Evolutionary conservation across 2,113 vertebrate genomes (phyloP).

Genomic region (Neodon shergylaensis): DNA sequence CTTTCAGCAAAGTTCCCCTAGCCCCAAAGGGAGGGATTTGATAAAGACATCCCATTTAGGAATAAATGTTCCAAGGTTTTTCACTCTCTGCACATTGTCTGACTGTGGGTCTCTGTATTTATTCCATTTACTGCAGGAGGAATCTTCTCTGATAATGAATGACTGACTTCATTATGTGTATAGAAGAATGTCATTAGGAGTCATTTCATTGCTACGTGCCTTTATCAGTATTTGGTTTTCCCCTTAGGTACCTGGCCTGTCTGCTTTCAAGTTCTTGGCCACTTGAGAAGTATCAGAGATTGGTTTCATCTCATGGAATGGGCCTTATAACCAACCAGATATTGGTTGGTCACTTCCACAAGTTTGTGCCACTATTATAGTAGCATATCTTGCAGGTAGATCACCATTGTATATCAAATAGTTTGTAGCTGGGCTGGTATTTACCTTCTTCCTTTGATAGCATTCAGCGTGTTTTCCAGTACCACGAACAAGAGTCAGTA

Average conservation of each 20-base stretch:
- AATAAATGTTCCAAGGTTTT: neutral
- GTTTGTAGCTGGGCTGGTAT: neutral
- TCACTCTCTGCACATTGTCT: neutral
- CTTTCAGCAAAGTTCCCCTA: neutral
- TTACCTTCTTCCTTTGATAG: neutral
- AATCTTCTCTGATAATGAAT: neutral
- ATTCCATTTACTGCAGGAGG: neutral
- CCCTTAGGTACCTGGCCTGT: neutral
- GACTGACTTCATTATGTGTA: neutral
- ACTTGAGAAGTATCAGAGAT: neutral
- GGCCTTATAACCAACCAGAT: neutral
- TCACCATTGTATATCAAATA: neutral
- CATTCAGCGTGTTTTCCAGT: neutral
- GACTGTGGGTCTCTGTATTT: neutral
- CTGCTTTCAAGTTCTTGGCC: neutral
- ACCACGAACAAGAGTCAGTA: neutral
- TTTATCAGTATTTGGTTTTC: neutral
- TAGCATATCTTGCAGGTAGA: neutral
- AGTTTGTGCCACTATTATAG: neutral
- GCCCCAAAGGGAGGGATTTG: too few species aligned
- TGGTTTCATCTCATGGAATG: neutral
- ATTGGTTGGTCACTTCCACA: neutral
- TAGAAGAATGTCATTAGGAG: neutral
- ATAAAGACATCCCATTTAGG: neutral
- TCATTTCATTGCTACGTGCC: neutral